phyloP scores from a whole-genome alignment of 2,888 invertebrate species.

The Cephus rjabovi region DNA sequence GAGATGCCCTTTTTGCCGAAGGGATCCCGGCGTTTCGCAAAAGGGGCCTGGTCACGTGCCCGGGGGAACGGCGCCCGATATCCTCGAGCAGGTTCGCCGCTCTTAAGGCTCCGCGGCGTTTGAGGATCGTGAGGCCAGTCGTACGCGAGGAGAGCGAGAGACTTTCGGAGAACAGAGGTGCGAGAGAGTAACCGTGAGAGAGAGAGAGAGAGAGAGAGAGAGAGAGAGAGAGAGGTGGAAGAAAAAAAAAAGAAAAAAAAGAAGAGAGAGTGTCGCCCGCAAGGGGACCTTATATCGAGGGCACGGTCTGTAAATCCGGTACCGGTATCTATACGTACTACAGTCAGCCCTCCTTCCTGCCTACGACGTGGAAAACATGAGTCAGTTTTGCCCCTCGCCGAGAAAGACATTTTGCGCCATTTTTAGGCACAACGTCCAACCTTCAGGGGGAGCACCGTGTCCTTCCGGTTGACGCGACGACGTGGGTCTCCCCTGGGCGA shows the following conservation, averaged over 20 bases:
- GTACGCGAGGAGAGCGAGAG: not conserved
- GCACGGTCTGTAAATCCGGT: constrained; percentile 57
- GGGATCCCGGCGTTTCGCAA: constrained; percentile 26
- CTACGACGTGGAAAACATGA: constrained; percentile 40
- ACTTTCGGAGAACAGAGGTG: not conserved
- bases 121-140: not conserved
- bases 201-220: not conserved
- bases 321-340: constrained; percentile 34
- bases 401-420: not conserved
- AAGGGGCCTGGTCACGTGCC: constrained; percentile 24
- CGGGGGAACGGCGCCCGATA: constrained; percentile 31
- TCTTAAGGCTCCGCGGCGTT: not conserved
- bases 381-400: not conserved
- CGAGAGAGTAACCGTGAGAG: not conserved
- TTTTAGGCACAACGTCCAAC: not conserved
- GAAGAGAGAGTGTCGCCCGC: constrained; percentile 10
- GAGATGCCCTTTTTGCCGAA: constrained; percentile 10
- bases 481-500: not conserved
- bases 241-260: not conserved
- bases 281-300: constrained; percentile 45
- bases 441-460: not conserved
- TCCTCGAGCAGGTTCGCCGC: constrained; percentile 14
- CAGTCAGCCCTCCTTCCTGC: constrained; percentile 45
- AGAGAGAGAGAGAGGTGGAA: not conserved
- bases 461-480: not conserved